Base-by-base conservation (phyloP, 2,113 vertebrate genomes). In the Stigmatopora nigra region DNA sequence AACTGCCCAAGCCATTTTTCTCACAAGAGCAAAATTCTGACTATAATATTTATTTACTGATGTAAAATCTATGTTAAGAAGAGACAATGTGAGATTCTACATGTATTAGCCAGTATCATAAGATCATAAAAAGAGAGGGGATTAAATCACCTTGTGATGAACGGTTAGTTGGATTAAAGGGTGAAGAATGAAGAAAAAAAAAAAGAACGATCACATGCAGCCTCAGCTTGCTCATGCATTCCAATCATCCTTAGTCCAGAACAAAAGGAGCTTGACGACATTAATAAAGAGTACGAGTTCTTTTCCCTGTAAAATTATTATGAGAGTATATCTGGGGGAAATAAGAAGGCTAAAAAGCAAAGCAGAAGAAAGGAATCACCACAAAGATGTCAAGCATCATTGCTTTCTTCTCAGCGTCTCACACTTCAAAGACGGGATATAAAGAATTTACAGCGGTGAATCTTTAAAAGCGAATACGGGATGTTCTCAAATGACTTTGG, bases 391-490 rank as follows among this genome's bases (percentile, higher is more conserved):
- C 62, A 68, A 19, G 73, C 48, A 76, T 84, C 75, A 84, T 81
- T 69, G 65, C 61, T 84, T 81, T 85, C 70, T 82, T 83, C 76
- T 71, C 69, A 67, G 25, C 76, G 25, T 77, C 78, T 61, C 38
- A 15, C 6, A 84, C 85, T 90, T 91, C 81, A 90, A 90, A 89
- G 84, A 68, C 12, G 47, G 81, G 77, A 86, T 86, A 89, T 90
- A 80, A 88, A 89, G 83, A 88, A 89, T 88, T 88, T 85, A 90
- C 78, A 77, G 78, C 78, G 51, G 76, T 82, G 75, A 88, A 90
- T 88, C 78, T 84, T 88, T 89, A 90, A 89, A 31, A 78, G 75
- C 80, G 81, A 87, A 87, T 77, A 53, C 59, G 78, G 74, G 88
- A 88, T 75, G 81, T 69, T 77, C 72, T 88, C 78, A 83, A 88